Conservation (phyloP, 2,888 invertebrate species). For the Plutella xylostella region DNA sequence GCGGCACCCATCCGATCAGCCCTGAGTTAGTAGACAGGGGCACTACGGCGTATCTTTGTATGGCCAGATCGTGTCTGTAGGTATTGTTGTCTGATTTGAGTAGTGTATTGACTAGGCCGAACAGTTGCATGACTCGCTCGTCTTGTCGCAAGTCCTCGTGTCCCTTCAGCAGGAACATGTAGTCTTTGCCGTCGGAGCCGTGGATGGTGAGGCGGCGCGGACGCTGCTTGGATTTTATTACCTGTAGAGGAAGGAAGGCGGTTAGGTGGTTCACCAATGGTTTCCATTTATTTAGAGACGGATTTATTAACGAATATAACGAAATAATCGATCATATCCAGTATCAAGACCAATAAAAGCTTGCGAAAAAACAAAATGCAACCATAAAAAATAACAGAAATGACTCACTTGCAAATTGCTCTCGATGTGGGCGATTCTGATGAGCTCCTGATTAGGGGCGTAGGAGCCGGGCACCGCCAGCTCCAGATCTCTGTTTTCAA, state of each 20-base stretch:
- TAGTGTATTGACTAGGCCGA: conserved; percentile 95
- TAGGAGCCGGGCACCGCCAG: conserved; percentile 98
- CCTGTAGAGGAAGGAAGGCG: conserved; percentile 66
- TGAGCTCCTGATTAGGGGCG: conserved; percentile 89
- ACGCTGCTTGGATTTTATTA: conserved; percentile 97
- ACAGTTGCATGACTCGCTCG: conserved; percentile 98
- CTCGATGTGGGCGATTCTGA: conserved; percentile 91
- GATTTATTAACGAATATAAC: too few relatives aligned
- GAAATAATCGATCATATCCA: too few relatives aligned
- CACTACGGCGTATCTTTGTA: conserved; percentile 95
- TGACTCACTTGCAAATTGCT: conserved; percentile 92
- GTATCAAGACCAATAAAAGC: too few relatives aligned
- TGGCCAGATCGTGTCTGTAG: conserved; percentile 83
- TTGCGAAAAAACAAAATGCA: too few relatives aligned
- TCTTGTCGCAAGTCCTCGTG: conserved; percentile 99
- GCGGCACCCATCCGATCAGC: conserved; percentile 98
- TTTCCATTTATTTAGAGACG: too few relatives aligned
- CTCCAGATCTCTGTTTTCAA: conserved; percentile 93
- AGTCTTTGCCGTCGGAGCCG: conserved; percentile 97
- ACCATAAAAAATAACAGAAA: too few relatives aligned
- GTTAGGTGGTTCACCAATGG: not conserved
- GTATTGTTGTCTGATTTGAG: conserved; percentile 96
- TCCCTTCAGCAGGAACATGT: conserved; percentile 98
- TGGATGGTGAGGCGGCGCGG: conserved; percentile 93
- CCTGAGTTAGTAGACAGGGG: conserved; percentile 98